Base-by-base conservation (phyloP, 2,113 vertebrate species). In the Pandion haliaetus region DNA sequence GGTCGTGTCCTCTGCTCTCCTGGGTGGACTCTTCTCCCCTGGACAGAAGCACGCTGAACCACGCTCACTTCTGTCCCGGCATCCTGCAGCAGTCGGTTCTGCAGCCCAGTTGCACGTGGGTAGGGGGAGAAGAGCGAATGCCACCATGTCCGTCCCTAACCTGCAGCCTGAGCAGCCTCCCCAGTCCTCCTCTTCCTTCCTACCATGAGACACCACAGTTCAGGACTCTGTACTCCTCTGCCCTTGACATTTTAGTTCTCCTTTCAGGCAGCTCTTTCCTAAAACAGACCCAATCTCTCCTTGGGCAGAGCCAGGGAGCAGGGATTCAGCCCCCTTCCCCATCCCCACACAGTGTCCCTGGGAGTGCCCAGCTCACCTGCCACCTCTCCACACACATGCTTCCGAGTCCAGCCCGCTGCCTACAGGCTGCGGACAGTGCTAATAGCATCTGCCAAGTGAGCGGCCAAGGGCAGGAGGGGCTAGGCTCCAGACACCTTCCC, bases 391-490 rank as follows among this genome's bases (percentile, higher is more conserved):
- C 55, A 70, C 70, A 32, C 52, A 54, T n/a, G n/a, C n/a, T n/a
- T 38, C 58, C 0, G 1, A 52, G 52, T 21, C 59, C 80, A 54
- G 40, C 65, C 71, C 0, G 0, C 74, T 69, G 57, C 17, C 80
- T 77, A 34, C 58, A 12, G 4, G 29, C 55, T 58, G 59, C 4
- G 17, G 59, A 59, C 45, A 34, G 44, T 3, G 26, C 59, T 36
- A 93, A 70, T 6, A 36, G 58, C 14, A 12, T 69, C 74, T 86
- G 85, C 72, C 71, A 67, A 94, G 47, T 1, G 5, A 94, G 69
- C 0, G 0, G 82, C n/a, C 0, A 0, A 70, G 72, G 34, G 54
- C 59, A 86, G 72, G 55, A 84, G 63, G 36, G 9, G 29, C 54
- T 44, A 83, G 45, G 54, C 71, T 94, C 50, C 71, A 73, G 74